Base-by-base conservation (phyloP, 2,113 vertebrate species). In the Arvicanthis niloticus region DNA sequence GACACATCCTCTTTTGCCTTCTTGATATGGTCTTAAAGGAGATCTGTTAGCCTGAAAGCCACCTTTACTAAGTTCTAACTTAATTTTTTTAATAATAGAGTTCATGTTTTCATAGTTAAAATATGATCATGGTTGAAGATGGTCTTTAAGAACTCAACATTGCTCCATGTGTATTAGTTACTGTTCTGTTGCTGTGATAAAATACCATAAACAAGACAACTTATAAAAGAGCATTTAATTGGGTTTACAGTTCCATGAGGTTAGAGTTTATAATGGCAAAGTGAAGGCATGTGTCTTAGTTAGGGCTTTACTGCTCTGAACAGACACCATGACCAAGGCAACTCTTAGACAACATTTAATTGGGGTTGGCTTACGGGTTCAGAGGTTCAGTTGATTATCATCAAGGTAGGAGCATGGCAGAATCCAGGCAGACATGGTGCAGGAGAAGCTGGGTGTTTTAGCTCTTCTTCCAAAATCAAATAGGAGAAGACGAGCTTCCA, bases 71-170 rank as follows among this genome's bases (percentile, higher is more conserved):
- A 93, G 53, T 77, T 3, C 84, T 19, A 53, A 78, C 48, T 73
- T 34, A 51, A 8, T 62, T 65, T 81, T 90, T 86, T 42, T 68
- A 56, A 85, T 42, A 91, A 73, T 67, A 42, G 65, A 92, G 45
- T 84, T 92, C n/a, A 31, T 58, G 1, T 91, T 91, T 92, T 88
- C 78, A 88, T 70, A 67, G 40, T 91, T 92, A 78, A 97, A 91
- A 94, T 91, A 85, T 45, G 7, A 91, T 86, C 19, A 86, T n/a
- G 48, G 26, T n/a, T 87, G 31, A 40, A 73, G 51, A 70, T 22
- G 1, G 0, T 29, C 93, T 87, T 86, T 75, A 76, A 67, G 40
- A 75, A 75, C 5, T 58, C 37, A 29, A n/a, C 24, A 3, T 60
- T 7, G 40, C 56, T 82, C 51, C 22, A 29, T 9, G 3, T 60